Percentiles rank a stretch among this genome's conserved stretches.
phyloP scores from a whole-genome alignment of 2,113 vertebrate species.

The Toxotes chatareus region DNA sequence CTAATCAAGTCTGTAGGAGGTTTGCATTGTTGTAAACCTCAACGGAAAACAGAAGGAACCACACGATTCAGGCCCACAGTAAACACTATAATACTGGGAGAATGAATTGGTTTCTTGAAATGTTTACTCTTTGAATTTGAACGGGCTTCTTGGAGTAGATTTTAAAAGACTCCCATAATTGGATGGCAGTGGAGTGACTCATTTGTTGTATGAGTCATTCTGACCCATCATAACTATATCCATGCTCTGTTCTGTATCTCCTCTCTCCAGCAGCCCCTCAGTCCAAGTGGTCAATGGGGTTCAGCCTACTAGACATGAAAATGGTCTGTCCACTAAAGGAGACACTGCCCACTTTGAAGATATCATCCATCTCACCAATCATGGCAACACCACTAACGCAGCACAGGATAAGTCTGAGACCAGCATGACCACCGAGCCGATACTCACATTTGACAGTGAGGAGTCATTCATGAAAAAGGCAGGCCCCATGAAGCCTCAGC shows the following conservation, averaged over 20 bases:
- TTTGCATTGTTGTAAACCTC: constrained; percentile 50
- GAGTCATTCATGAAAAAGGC: constrained; percentile 93
- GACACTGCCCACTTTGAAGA: constrained; percentile 81
- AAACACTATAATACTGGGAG: constrained; percentile 29
- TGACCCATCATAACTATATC: constrained; percentile 37
- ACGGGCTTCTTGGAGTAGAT: constrained; percentile 1
- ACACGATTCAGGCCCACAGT: constrained; percentile 1
- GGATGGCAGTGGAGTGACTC: constrained; percentile 36
- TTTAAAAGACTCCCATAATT: constrained; percentile 30
- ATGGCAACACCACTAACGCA: constrained; percentile 77
- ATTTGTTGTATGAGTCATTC: constrained; percentile 46
- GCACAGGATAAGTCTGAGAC: constrained; percentile 82
- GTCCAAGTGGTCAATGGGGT: constrained; percentile 88
- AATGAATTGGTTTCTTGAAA: constrained; percentile 35
- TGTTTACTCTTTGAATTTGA: constrained; percentile 43
- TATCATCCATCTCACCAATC: constrained; percentile 86
- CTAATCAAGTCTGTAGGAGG: constrained; percentile 26
- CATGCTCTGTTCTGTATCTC: constrained; percentile 34
- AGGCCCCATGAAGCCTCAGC: constrained; percentile 89
- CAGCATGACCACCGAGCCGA: constrained; percentile 82
- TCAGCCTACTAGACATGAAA: constrained; percentile 89
- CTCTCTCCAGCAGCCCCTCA: constrained; percentile 73
- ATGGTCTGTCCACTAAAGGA: constrained; percentile 88
- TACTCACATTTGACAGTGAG: constrained; percentile 90
- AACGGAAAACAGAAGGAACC: constrained; percentile 47